phyloP scores from a whole-genome alignment of 2,797 vertebrate species.

The Danionella dracula region DNA sequence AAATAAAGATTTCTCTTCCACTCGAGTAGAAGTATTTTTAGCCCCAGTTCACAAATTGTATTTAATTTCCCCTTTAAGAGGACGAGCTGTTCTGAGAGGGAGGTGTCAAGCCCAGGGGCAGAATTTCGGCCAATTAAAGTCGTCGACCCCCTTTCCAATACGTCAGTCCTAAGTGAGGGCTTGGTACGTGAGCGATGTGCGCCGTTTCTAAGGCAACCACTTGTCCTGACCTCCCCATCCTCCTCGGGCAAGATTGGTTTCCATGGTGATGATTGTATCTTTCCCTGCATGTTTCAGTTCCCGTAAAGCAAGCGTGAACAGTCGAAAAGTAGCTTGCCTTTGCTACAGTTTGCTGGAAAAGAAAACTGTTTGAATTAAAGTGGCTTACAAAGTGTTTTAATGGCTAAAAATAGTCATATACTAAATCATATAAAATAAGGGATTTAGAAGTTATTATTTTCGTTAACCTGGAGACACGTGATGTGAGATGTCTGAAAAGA shows the following conservation, averaged over 20 bases:
- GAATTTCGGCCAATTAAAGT: slow-evolving; percentile 56
- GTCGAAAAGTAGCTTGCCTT: slow-evolving; percentile 48
- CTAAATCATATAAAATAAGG: too few species aligned
- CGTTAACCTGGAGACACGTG: too few species aligned
- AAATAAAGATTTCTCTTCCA: too few species aligned
- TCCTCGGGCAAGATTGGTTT: slow-evolving; percentile 50
- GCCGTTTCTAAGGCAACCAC: slow-evolving; percentile 57
- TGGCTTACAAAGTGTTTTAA: too few species aligned
- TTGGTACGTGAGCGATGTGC: slow-evolving; percentile 47
- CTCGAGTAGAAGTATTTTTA: slow-evolving; percentile 6
- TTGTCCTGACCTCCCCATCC: slow-evolving; percentile 55
- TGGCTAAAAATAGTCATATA: too few species aligned
- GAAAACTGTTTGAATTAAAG: too few species aligned
- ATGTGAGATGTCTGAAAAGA: too few species aligned
- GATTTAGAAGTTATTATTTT: too few species aligned
- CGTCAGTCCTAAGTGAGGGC: slow-evolving; percentile 41
- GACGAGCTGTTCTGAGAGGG: slow-evolving; percentile 34
- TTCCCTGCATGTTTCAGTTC: slow-evolving; percentile 47
- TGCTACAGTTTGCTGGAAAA: slow-evolving; percentile 30
- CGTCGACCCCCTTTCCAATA: slow-evolving; percentile 39
- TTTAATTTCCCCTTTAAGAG: slow-evolving; percentile 55
- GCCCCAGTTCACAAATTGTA: slow-evolving; percentile 22
- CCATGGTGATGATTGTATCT: slow-evolving; percentile 54
- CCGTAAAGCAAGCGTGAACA: slow-evolving; percentile 52
- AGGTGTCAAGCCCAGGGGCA: slow-evolving; percentile 48